These are phyloP conservation scores for Trissolcus japonicus DNA, from an alignment of 2,888 invertebrate genomes.

Conservation along the genomic window DNA sequence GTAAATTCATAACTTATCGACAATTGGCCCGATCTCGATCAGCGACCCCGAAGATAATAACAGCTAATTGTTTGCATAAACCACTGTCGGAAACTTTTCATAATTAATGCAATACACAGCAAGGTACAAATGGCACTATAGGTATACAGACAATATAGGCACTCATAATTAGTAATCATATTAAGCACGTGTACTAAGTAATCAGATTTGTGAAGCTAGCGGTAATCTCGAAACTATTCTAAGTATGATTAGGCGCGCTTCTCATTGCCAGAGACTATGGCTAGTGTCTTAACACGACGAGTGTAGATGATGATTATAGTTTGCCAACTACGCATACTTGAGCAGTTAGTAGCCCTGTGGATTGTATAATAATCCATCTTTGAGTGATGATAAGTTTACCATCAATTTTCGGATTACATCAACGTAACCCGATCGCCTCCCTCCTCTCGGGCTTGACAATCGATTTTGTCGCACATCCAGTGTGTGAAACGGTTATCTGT, in stretches of 20 bases:
- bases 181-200: constrained; percentile 76
- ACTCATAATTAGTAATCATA: constrained; percentile 77
- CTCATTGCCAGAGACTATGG: constrained; percentile 67
- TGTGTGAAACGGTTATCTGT: constrained; percentile 1
- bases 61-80: constrained; percentile 48
- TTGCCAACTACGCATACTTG: constrained; percentile 75
- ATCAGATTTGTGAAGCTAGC: constrained; percentile 76
- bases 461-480: constrained; percentile 22
- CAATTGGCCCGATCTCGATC: constrained; percentile 15
- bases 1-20: too few relatives aligned
- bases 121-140: constrained; percentile 53
- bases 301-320: constrained; percentile 76
- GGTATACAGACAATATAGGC: constrained; percentile 63
- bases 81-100: constrained; percentile 53
- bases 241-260: constrained; percentile 76
- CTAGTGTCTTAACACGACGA: constrained; percentile 67
- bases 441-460: constrained; percentile 33
- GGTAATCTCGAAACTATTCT: constrained; percentile 77
- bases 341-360: constrained; percentile 74
- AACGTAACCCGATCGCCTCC: constrained; percentile 26
- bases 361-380: constrained; percentile 75
- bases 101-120: constrained; percentile 52
- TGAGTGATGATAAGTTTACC: constrained; percentile 74
- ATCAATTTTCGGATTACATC: constrained; percentile 55
- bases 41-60: background rate